phyloP scores from a whole-genome alignment of 2,113 vertebrate species.

The Sinocyclocheilus maitianheensis region DNA sequence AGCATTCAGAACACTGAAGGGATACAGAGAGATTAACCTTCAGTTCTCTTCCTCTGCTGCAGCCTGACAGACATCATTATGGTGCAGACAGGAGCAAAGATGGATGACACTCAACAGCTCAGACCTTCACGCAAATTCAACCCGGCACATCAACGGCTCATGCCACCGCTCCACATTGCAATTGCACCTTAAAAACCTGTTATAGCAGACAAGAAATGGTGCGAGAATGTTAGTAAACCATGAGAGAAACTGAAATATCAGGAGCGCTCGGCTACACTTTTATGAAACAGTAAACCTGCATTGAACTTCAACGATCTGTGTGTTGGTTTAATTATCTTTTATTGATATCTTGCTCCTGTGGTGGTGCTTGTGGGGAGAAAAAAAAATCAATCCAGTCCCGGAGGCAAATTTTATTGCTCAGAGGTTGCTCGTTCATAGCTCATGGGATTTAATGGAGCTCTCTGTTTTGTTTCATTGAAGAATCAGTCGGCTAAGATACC shows the following conservation, averaged over 20 bases:
- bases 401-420: conserved; percentile 15
- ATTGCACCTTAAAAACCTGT: not conserved
- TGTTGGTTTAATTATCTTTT: conserved; percentile 35
- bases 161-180: not conserved
- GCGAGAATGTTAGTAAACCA: not conserved
- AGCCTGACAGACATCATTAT: conserved; percentile 66
- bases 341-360: not conserved
- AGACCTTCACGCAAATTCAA: conserved; percentile 38
- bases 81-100: conserved; percentile 46
- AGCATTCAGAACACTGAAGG: conserved; percentile 60
- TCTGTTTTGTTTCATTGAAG: conserved; percentile 20
- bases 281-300: not conserved
- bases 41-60: conserved; percentile 58
- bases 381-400: not conserved
- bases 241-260: not conserved
- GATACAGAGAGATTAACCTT: conserved; percentile 68
- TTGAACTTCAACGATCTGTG: not conserved
- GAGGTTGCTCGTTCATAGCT: not conserved
- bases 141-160: conserved; percentile 19
- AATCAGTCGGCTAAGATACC: conserved; percentile 15
- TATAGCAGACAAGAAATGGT: not conserved
- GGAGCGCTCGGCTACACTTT: not conserved
- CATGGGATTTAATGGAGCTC: conserved; percentile 18
- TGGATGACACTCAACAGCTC: conserved; percentile 51
- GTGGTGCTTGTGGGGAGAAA: not conserved